Evolutionary conservation across 1,140 invertebrate species (phyloP).

Genomic region (Drosophila arawakana): DNA sequence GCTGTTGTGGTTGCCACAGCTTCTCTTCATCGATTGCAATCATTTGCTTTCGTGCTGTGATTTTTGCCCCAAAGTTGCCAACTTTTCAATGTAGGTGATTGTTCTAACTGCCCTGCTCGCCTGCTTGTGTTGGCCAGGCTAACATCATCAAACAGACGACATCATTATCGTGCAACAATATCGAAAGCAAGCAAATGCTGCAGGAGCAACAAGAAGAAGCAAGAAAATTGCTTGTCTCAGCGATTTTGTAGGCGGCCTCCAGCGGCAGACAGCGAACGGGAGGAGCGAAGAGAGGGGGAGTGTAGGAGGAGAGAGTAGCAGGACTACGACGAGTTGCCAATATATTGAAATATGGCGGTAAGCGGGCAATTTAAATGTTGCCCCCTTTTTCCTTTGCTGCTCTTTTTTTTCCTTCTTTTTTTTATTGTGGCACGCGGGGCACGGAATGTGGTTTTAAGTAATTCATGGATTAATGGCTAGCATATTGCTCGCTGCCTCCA

Average conservation of each 20-base stretch:
- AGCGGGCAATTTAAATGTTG: conserved; percentile 79
- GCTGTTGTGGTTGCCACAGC: conserved; percentile 20
- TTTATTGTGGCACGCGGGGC: conserved; percentile 33
- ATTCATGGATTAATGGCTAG: conserved; percentile 82
- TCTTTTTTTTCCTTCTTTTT: too few relatives aligned
- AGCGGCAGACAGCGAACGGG: conserved; percentile 23
- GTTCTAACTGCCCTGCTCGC: conserved; percentile 46
- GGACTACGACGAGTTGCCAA: conserved; percentile 47
- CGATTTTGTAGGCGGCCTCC: conserved; percentile 68
- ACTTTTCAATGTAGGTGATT: conserved; percentile 72
- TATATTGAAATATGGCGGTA: conserved; percentile 83
- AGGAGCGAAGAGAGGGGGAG: neutral
- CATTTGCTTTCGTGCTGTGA: conserved; percentile 80
- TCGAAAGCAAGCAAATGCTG: conserved; percentile 47
- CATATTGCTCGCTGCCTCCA: conserved; percentile 61
- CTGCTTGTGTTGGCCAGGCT: conserved; percentile 26
- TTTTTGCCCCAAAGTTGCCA: conserved; percentile 66
- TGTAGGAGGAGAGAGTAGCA: neutral
- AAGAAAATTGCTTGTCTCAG: conserved; percentile 69
- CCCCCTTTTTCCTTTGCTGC: conserved; percentile 18
- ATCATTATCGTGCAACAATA: conserved; percentile 82
- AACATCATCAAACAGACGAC: conserved; percentile 81
- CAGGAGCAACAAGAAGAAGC: conserved; percentile 34
- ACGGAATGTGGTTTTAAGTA: conserved; percentile 81
- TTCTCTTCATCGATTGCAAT: conserved; percentile 70